These are phyloP conservation scores for Azemiops feae DNA, from an alignment of 2,113 vertebrate genomes.

Conservation along the genomic window DNA sequence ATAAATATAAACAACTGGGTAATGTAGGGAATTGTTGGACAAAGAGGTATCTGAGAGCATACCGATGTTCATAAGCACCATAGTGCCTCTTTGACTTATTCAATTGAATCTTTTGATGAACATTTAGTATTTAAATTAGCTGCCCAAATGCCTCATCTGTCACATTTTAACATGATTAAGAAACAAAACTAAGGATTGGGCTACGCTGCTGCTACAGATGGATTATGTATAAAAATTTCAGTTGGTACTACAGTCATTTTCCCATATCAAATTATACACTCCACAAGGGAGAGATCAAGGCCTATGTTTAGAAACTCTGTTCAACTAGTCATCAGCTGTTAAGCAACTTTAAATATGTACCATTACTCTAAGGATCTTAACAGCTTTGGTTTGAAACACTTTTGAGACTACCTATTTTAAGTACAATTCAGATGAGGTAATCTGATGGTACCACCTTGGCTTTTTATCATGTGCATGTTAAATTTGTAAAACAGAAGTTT, in stretches of 20 bases:
- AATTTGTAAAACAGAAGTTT: background rate
- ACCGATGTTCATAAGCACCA: background rate
- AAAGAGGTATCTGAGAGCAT: background rate
- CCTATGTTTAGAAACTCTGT: background rate
- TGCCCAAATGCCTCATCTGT: background rate
- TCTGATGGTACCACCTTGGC: background rate
- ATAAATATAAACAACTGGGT: background rate
- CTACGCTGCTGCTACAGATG: background rate
- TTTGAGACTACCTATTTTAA: background rate
- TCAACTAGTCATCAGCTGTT: background rate
- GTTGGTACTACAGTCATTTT: background rate
- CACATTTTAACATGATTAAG: background rate
- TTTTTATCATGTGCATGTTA: background rate
- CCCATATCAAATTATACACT: background rate
- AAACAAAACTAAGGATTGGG: background rate
- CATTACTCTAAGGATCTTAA: background rate
- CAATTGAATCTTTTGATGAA: background rate
- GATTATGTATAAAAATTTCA: background rate
- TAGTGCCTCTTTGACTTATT: background rate
- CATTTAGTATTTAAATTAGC: background rate
- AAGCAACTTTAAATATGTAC: background rate
- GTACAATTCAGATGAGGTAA: background rate
- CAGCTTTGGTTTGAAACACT: background rate
- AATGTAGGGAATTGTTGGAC: background rate
- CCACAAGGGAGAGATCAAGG: background rate